Conservation (phyloP, 2,888 invertebrate species). For the Pandemis cinnamomeana region DNA sequence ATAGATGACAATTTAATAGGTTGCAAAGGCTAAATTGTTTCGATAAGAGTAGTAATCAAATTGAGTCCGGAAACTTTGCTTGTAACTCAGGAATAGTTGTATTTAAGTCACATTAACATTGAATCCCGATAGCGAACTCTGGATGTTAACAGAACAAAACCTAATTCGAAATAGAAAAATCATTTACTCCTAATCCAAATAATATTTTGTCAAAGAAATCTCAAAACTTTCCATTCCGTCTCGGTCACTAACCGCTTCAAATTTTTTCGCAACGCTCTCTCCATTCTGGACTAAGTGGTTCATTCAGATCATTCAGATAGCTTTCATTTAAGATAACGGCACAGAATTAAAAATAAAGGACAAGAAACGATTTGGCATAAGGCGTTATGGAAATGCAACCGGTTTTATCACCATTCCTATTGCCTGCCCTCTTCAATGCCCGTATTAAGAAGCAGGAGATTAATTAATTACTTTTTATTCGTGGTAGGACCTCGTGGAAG, state of each 20-base stretch:
- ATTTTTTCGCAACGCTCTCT: constrained; percentile 11
- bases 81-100: too few relatives aligned
- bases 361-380: neutral
- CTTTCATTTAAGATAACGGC: neutral
- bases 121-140: too few relatives aligned
- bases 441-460: too few relatives aligned
- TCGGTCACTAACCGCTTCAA: neutral
- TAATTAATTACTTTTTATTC: too few relatives aligned
- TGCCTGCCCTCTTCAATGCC: too few relatives aligned
- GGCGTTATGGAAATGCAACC: too few relatives aligned
- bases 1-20: neutral
- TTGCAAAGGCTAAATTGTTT: neutral
- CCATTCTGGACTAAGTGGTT: neutral
- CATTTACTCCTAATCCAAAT: neutral
- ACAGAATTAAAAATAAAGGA: neutral
- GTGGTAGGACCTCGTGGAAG: too few relatives aligned
- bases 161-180: too few relatives aligned
- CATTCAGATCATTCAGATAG: neutral
- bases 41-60: neutral
- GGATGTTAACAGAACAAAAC: too few relatives aligned
- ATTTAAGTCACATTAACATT: too few relatives aligned
- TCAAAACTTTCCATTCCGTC: neutral
- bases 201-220: neutral
- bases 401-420: too few relatives aligned
- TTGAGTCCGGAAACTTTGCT: neutral